phyloP scores from a whole-genome alignment of 2,797 vertebrate species.

The Darevskia mixta region DNA sequence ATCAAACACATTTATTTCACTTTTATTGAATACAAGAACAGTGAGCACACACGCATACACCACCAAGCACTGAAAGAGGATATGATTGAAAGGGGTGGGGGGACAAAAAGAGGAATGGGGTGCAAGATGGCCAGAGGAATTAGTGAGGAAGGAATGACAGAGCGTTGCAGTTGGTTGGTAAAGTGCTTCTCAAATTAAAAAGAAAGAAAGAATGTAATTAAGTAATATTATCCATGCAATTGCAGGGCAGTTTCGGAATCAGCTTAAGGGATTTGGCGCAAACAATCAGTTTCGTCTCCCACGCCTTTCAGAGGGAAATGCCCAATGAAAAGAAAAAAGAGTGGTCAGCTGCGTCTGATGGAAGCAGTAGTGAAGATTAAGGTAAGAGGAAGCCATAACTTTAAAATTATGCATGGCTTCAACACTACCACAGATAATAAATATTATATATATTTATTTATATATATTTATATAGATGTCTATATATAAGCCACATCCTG shows the following conservation, averaged over 20 bases:
- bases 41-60: constrained; percentile 95
- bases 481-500: constrained; percentile 45
- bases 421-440: constrained; percentile 37
- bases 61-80: constrained; percentile 88
- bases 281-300: constrained; percentile 77
- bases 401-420: not conserved
- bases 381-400: constrained; percentile 27
- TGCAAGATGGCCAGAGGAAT: constrained; percentile 63
- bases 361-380: not conserved
- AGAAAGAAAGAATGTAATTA: constrained; percentile 31
- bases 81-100: constrained; percentile 69
- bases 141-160: constrained; percentile 75
- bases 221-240: constrained; percentile 80
- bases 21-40: constrained; percentile 95
- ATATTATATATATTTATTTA: constrained; percentile 27
- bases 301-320: constrained; percentile 67
- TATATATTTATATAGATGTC: constrained; percentile 37
- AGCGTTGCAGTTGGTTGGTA: constrained; percentile 76
- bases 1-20: constrained; percentile 94
- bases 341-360: not conserved
- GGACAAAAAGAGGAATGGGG: constrained; percentile 80
- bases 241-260: constrained; percentile 80
- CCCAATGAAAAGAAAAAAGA: constrained; percentile 56
- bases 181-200: constrained; percentile 79
- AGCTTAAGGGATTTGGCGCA: constrained; percentile 71